phyloP scores from a whole-genome alignment of 2,797 vertebrate species.

The Sebastes elongatus region DNA sequence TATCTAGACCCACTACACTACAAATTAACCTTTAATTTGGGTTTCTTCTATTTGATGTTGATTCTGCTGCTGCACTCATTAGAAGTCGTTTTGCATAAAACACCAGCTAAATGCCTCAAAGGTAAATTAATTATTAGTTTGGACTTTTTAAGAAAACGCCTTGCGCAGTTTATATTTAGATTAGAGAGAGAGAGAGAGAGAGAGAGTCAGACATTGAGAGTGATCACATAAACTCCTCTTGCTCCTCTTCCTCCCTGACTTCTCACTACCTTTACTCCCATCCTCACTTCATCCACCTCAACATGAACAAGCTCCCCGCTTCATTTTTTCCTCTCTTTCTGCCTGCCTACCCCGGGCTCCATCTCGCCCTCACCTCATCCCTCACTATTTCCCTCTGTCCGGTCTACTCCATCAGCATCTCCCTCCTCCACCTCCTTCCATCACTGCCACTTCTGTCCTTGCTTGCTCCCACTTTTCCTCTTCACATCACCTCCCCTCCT shows the following conservation, averaged over 20 bases:
- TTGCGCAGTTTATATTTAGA: not conserved
- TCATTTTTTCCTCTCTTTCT: not conserved
- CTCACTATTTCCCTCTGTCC: not conserved
- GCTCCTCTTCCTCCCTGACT: not conserved
- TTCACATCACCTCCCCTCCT: not conserved
- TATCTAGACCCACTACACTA: not conserved
- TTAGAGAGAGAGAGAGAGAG: not conserved
- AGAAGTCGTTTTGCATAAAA: not conserved
- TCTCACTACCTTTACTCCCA: not conserved
- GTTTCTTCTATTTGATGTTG: not conserved
- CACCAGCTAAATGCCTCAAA: not conserved
- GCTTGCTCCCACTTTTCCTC: slow-evolving; percentile 26
- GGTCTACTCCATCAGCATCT: not conserved
- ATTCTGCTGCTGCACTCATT: not conserved
- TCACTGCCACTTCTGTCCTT: slow-evolving; percentile 24
- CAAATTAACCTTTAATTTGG: not conserved
- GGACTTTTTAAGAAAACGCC: not conserved
- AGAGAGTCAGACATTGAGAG: not conserved
- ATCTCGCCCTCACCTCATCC: slow-evolving; percentile 1
- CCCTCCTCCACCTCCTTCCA: not conserved
- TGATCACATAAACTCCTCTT: not conserved
- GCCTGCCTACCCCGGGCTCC: not conserved
- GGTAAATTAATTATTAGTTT: not conserved
- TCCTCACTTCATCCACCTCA: not conserved
- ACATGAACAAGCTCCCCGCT: not conserved